phyloP scores from a whole-genome alignment of 2,888 invertebrate species.

The Macrosoma leucophasiata region DNA sequence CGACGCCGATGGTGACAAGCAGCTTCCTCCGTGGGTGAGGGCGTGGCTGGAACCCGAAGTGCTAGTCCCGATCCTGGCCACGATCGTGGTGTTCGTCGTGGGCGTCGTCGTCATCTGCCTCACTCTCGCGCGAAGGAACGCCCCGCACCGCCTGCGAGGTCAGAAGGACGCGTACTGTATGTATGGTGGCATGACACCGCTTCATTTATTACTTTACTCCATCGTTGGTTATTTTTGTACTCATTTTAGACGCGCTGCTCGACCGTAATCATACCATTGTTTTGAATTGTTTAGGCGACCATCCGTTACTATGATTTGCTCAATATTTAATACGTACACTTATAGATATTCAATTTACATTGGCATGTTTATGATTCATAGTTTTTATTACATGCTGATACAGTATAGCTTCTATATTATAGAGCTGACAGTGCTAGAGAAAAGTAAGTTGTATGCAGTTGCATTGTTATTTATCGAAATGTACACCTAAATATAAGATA shows the following conservation, averaged over 20 bases:
- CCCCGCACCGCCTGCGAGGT: slow-evolving; percentile 89
- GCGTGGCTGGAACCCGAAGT: slow-evolving; percentile 94
- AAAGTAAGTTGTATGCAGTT: too few species aligned
- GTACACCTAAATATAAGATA: too few species aligned
- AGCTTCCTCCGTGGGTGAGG: slow-evolving; percentile 84
- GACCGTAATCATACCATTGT: too few species aligned
- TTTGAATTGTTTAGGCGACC: too few species aligned
- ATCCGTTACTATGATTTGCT: neutral
- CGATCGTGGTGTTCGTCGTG: slow-evolving; percentile 91
- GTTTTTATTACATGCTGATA: slow-evolving; percentile 1
- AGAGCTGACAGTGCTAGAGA: too few species aligned
- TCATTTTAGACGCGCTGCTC: too few species aligned
- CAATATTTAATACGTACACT: slow-evolving; percentile 4
- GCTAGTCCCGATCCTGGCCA: slow-evolving; percentile 92
- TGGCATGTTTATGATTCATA: slow-evolving; percentile 5
- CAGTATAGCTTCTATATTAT: too few species aligned
- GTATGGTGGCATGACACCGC: slow-evolving; percentile 74
- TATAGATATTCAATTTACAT: neutral
- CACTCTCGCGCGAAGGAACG: slow-evolving; percentile 87
- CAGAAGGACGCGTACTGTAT: slow-evolving; percentile 85
- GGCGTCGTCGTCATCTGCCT: slow-evolving; percentile 94
- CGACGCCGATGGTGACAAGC: slow-evolving; percentile 70
- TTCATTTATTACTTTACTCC: slow-evolving; percentile 35
- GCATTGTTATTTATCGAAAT: too few species aligned
- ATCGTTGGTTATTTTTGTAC: slow-evolving; percentile 4